Conservation (phyloP, 2,113 vertebrate species). For the Protomyctophum bolini region DNA sequence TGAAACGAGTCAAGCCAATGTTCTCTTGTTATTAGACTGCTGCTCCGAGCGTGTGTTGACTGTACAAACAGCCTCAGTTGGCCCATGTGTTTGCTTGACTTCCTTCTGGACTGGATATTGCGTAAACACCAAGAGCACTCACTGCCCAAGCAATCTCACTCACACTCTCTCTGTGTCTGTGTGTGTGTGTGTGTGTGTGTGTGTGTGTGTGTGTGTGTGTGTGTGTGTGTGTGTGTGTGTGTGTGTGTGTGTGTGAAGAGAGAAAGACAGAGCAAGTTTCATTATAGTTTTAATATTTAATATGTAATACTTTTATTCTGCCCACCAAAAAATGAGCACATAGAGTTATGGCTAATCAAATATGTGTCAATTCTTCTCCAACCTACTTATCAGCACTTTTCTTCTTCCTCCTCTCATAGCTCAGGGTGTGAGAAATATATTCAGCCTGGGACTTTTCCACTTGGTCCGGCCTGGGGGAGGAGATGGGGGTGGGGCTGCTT, state of each 20-base stretch:
- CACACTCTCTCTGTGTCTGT: no score
- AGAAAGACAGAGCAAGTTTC: neutral
- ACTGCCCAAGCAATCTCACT: neutral
- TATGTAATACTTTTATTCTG: neutral
- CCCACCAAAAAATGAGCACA: neutral
- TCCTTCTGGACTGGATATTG: slow-evolving; percentile 29
- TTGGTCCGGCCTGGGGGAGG: no score
- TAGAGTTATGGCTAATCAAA: slow-evolving; percentile 1
- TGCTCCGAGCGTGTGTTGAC: slow-evolving; percentile 32
- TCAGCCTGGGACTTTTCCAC: no score
- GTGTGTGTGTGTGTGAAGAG: neutral
- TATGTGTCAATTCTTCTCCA: neutral
- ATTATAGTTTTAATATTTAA: neutral
- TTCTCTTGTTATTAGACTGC: slow-evolving; percentile 22
- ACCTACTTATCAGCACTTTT: no score
- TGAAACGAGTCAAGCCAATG: neutral
- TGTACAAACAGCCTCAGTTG: slow-evolving; percentile 21
- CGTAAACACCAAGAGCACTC: slow-evolving; percentile 17
- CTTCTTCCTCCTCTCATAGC: no score
- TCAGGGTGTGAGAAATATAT: no score
- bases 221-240: neutral
- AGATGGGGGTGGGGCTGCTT: no score
- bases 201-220: no score
- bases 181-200: no score
- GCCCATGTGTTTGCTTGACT: slow-evolving; percentile 19